Evolutionary conservation across 1,140 invertebrate genomes (phyloP), one percentile per base, ranked within the genome.

Genomic region (Panulirus ornatus): DNA sequence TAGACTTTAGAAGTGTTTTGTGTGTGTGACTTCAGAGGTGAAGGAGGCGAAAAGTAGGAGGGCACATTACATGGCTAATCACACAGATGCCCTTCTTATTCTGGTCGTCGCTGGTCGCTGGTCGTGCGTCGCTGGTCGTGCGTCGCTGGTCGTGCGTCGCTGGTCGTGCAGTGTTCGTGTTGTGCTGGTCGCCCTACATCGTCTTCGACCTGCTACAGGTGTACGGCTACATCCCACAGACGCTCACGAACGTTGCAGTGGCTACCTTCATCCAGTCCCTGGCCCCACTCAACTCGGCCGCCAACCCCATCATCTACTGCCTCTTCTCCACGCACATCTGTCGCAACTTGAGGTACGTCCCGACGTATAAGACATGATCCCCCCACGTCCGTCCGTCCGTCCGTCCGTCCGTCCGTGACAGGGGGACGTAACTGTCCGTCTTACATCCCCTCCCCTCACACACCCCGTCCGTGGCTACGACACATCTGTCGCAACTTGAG

Each of bases 141-240:
- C n/a, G n/a, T n/a, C n/a, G n/a, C n/a, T n/a, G n/a, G n/a, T n/a
- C n/a, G n/a, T n/a, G n/a, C n/a, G n/a, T n/a, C n/a, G n/a, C n/a
- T n/a, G n/a, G n/a, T n/a, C n/a, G 34, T 91, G 22, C 95, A 98
- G 98, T 98, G 22, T 99, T 99, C 94, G 97, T 99, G 81, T 93
- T 99, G 2, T 99, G 98, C 94, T 99, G 98, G 98, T 98, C 97
- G 92, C 98, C 98, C 0, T 99, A 98, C 94, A 97, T 99, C 93
- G 95, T 99, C 51, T 99, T 98, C 94, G 97, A 98, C 94, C 94
- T 99, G 34, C 95, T 99, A 1, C 97, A 98, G 95, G 97, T 99
- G 42, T 99, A 97, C 94, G 97, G 96, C 22, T 96, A 96, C 93
- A 96, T 99, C 90, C 97, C 97, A 0, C 94, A 95, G 82, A 97